Percentiles rank a stretch among this genome's conserved stretches.
phyloP scores from a whole-genome alignment of 2,797 vertebrate genomes.

The Lithobates sylvaticus region DNA sequence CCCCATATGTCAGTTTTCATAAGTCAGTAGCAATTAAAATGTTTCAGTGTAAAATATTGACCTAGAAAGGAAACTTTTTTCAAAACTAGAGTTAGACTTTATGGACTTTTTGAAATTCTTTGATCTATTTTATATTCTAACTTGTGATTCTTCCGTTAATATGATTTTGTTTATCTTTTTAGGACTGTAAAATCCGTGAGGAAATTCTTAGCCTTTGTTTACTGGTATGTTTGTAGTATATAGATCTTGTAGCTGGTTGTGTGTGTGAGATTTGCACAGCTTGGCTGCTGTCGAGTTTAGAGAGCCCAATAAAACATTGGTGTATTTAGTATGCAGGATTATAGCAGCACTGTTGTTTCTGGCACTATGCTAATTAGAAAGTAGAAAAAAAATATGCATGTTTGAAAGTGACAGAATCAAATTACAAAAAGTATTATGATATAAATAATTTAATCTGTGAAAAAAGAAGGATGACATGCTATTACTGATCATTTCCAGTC shows the following conservation, averaged over 20 bases:
- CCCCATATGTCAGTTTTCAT: too few species aligned
- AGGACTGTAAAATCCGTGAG: constrained; percentile 23
- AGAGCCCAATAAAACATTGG: constrained; percentile 66
- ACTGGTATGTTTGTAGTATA: constrained; percentile 6
- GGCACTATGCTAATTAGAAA: constrained; percentile 73
- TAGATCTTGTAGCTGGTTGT: constrained; percentile 6
- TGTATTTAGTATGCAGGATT: constrained; percentile 64
- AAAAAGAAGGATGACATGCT: constrained; percentile 68
- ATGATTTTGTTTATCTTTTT: background rate
- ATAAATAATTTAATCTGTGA: constrained; percentile 75
- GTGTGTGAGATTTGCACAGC: constrained; percentile 28
- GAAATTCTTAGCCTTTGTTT: constrained; percentile 6
- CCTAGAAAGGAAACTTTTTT: too few species aligned
- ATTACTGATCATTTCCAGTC: constrained; percentile 73
- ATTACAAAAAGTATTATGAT: constrained; percentile 74
- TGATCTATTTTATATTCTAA: too few species aligned
- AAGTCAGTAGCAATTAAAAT: too few species aligned
- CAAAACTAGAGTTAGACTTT: background rate
- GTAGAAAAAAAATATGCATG: constrained; percentile 66
- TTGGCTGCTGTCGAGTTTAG: constrained; percentile 30
- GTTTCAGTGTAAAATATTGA: too few species aligned
- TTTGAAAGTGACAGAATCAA: constrained; percentile 73
- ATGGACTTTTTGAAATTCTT: background rate
- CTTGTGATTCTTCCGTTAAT: background rate
- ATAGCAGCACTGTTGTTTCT: constrained; percentile 67